phyloP scores from a whole-genome alignment of 1,140 invertebrate genomes.

The Rhagoletis pomonella region DNA sequence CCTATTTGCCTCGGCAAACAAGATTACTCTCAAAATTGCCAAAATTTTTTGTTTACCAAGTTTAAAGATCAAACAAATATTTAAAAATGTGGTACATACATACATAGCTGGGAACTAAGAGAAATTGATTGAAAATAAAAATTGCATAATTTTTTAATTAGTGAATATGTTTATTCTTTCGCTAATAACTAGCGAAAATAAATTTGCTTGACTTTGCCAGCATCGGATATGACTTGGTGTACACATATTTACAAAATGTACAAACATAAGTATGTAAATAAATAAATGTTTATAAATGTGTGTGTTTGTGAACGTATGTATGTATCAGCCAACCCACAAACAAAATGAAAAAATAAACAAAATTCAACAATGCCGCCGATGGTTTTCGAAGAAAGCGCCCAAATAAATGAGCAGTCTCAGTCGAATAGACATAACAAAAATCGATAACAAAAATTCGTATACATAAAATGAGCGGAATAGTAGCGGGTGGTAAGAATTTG shows the following conservation, averaged over 20 bases:
- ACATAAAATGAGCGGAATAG: too few relatives aligned
- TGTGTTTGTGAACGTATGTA: not conserved
- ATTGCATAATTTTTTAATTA: too few relatives aligned
- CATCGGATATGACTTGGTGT: too few relatives aligned
- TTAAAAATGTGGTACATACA: not conserved
- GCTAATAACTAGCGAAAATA: not conserved
- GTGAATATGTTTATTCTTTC: not conserved
- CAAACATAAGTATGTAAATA: not conserved
- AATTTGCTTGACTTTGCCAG: not conserved
- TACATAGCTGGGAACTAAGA: too few relatives aligned
- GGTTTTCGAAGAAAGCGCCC: constrained; percentile 1
- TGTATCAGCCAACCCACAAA: too few relatives aligned
- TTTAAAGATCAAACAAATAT: not conserved
- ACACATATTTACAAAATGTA: not conserved
- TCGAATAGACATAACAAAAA: constrained; percentile 21
- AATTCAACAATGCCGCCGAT: not conserved
- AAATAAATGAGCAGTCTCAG: constrained; percentile 15
- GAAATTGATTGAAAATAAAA: too few relatives aligned
- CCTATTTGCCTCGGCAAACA: too few relatives aligned
- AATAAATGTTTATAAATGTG: too few relatives aligned
- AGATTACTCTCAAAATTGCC: too few relatives aligned
- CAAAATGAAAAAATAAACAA: not conserved
- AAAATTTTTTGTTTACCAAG: too few relatives aligned
- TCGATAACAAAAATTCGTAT: not conserved
- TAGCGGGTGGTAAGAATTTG: too few relatives aligned